Evolutionary conservation across 1,140 invertebrate genomes (phyloP), one percentile per base, ranked within the genome.

Genomic region (Drosophila funebris): DNA sequence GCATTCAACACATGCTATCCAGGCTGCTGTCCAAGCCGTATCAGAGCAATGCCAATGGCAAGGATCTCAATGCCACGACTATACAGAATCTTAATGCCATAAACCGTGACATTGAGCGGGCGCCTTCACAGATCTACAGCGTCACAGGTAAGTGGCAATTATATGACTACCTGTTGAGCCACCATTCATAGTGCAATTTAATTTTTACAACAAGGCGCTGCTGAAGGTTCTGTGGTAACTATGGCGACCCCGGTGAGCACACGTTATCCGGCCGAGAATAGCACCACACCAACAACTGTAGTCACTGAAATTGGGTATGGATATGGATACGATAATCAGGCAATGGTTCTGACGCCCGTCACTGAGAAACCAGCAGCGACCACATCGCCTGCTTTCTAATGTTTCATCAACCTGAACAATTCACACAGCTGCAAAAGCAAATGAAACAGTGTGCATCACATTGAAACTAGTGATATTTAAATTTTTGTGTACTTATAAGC

Each of bases 251-350:
- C 90, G 13, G 73, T 91, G 27, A 90, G 89, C 54, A 85, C 85
- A 4, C 90, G 91, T 8, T 87, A 92, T 73, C 91, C 91, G 48
- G 90, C 91, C 1, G 91, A 92, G 61, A 88, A 92, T 46, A 91
- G 80, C 48, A 90, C 88, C 22, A 88, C 89, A 33, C 82, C 90
- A 56, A 79, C 90, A 33, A 90, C 89, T 6, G 70, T 87, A 3
- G 60, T 77, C 1, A 76, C 81, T 6, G 90, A 91, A 54, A 54
- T 84, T n/a, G 80, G 63, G 0, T 92, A 91, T 56, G 78, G 78
- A 2, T 27, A 39, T 14, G 67, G 68, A 0, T 92, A 92, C 36
- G 91, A 92, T 56, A 92, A 92, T 68, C 78, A 87, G 57, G 91
- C 75, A 8, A 77, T 92, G 58, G 90, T 83, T 41, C 71, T 91